phyloP scores from a whole-genome alignment of 2,113 vertebrate species.

The Cyphomyrus discorhynchus region DNA sequence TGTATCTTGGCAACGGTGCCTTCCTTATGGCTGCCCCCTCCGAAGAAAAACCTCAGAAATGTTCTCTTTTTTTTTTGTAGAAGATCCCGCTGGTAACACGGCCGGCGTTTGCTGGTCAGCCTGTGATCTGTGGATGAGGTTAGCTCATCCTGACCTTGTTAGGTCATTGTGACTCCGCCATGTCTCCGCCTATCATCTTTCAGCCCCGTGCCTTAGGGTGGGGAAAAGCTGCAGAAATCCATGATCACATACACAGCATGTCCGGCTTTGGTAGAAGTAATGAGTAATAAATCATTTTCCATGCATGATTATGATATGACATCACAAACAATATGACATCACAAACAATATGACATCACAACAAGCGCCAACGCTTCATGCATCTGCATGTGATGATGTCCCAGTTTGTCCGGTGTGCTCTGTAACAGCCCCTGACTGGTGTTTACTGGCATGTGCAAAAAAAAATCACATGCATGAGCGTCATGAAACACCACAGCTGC shows the following conservation, averaged over 20 bases:
- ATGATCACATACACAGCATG: not conserved
- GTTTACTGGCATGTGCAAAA: not conserved
- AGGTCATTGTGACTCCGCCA: not conserved
- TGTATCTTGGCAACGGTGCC: not conserved
- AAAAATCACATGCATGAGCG: not conserved
- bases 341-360: not conserved
- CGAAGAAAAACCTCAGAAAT: not conserved
- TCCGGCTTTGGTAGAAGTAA: not conserved
- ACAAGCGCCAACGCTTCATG: not conserved
- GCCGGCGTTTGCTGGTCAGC: not conserved
- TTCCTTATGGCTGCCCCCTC: not conserved
- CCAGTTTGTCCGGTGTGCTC: not conserved
- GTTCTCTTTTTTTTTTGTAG: not conserved
- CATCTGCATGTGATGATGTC: not conserved
- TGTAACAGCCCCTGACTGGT: not conserved
- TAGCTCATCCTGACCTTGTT: not conserved
- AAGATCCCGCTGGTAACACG: not conserved
- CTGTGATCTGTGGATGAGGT: not conserved
- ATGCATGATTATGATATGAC: not conserved
- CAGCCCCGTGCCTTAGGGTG: not conserved
- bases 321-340: not conserved
- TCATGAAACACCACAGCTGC: not conserved
- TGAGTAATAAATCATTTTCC: not conserved
- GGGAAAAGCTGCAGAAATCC: not conserved
- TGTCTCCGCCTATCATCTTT: not conserved